phyloP scores from a whole-genome alignment of 2,797 vertebrate genomes.

The Chromis chromis region DNA sequence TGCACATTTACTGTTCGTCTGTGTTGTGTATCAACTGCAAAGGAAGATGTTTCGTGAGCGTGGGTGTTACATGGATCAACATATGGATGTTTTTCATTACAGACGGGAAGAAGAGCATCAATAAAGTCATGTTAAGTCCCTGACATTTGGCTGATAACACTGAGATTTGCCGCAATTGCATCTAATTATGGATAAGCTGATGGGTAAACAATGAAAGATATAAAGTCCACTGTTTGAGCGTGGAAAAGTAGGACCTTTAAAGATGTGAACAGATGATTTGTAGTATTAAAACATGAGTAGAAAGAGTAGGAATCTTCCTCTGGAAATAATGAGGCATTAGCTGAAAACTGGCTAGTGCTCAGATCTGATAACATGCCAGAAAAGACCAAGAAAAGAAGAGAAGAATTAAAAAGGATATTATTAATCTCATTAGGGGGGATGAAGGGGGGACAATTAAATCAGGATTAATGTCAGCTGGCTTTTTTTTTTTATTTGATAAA shows the following conservation, averaged over 20 bases:
- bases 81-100: not conserved
- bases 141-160: not conserved
- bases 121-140: not conserved
- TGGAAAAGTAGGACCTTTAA: not conserved
- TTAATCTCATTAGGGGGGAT: constrained; percentile 6
- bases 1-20: not conserved
- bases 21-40: not conserved
- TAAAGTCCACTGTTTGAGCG: not conserved
- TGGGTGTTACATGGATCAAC: not conserved
- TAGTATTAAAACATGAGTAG: not conserved
- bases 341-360: not conserved
- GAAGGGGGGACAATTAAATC: not conserved
- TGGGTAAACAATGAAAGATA: too few species aligned
- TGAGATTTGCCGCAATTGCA: not conserved
- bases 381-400: not conserved
- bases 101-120: not conserved
- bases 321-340: not conserved
- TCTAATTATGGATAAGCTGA: not conserved
- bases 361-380: not conserved
- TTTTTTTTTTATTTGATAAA: constrained; percentile 18
- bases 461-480: constrained; percentile 16
- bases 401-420: not conserved
- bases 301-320: not conserved
- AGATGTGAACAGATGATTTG: not conserved
- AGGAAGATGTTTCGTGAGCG: not conserved